Conservation (phyloP, 2,888 invertebrate species). For the Dione vanillae region DNA sequence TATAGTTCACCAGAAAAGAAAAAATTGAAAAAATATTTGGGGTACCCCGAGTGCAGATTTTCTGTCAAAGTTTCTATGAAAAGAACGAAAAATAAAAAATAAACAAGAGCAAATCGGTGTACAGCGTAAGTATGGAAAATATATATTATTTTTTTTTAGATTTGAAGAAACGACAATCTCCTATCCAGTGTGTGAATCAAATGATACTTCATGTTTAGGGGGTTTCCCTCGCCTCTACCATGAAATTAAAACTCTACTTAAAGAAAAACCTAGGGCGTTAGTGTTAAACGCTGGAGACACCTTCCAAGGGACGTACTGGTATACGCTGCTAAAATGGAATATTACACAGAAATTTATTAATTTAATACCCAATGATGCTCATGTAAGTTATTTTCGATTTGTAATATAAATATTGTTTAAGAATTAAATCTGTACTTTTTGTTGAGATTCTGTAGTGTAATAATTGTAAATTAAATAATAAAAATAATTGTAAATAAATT, state of each 20-base stretch:
- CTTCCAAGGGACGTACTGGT: constrained; percentile 94
- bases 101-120: too few relatives aligned
- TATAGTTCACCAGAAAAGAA: too few relatives aligned
- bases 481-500: too few relatives aligned
- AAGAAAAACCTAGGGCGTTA: constrained; percentile 83
- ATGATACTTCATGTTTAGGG: constrained; percentile 85
- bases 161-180: constrained; percentile 84
- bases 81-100: too few relatives aligned
- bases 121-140: too few relatives aligned
- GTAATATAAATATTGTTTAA: too few relatives aligned
- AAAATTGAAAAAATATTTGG: too few relatives aligned
- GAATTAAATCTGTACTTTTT: too few relatives aligned
- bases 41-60: too few relatives aligned
- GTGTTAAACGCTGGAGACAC: constrained; percentile 93
- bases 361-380: constrained; percentile 89
- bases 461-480: too few relatives aligned
- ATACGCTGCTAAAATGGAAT: constrained; percentile 88
- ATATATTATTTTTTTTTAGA: constrained; percentile 70
- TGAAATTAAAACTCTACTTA: constrained; percentile 76
- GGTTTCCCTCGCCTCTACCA: constrained; percentile 87
- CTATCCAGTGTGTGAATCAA: constrained; percentile 81
- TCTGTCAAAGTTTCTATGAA: too few relatives aligned
- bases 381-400: constrained; percentile 86
- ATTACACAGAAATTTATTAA: constrained; percentile 90
- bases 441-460: too few relatives aligned